Evolutionary conservation across 2,797 vertebrate genomes (phyloP).

Genomic region (Lophotriccus pileatus): DNA sequence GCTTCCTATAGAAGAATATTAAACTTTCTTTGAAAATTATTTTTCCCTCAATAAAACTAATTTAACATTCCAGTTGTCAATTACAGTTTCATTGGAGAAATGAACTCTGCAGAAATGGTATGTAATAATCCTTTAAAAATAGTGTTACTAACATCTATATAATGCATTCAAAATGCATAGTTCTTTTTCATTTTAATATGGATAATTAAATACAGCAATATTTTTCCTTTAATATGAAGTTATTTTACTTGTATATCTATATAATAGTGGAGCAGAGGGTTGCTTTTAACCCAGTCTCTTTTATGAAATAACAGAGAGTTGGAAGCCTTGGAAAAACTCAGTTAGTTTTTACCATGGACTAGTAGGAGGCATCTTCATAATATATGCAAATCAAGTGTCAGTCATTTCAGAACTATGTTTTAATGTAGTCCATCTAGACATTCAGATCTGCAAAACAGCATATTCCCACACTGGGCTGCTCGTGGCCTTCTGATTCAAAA

Average conservation of each 20-base stretch:
- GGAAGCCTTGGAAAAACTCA: neutral
- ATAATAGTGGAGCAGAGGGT: neutral
- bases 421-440: neutral
- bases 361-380: neutral
- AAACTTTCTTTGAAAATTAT: neutral
- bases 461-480: neutral
- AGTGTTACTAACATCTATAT: neutral
- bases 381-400: neutral
- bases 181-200: neutral
- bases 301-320: neutral
- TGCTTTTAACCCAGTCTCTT: neutral
- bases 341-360: neutral
- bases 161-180: neutral
- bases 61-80: neutral
- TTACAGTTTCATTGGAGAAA: neutral
- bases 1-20: neutral
- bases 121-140: neutral
- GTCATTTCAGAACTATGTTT: neutral
- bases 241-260: neutral
- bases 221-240: neutral
- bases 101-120: neutral
- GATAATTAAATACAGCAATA: neutral
- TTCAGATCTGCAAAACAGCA: neutral
- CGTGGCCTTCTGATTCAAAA: neutral
- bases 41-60: neutral